phyloP scores from a whole-genome alignment of 1,140 invertebrate genomes.

The Acromyrmex echinatior region DNA sequence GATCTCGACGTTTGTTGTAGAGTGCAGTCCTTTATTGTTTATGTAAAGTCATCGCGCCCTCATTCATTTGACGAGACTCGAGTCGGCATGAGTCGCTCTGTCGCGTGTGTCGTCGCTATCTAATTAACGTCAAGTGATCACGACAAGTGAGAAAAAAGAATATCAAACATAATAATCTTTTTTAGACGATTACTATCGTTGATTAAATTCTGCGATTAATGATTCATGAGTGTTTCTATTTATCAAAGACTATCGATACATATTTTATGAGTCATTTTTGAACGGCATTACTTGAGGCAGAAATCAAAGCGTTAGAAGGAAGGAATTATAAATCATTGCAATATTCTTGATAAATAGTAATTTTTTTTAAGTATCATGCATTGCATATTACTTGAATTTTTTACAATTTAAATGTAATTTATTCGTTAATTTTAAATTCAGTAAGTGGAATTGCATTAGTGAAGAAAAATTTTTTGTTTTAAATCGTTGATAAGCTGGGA shows the following conservation, averaged over 20 bases:
- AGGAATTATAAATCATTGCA: constrained; percentile 4
- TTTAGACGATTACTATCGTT: background rate
- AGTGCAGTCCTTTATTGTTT: background rate
- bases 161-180: background rate
- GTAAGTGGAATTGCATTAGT: background rate
- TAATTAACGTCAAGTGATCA: background rate
- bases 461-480: too few species aligned
- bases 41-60: background rate
- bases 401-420: constrained; percentile 7
- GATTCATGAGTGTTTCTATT: background rate
- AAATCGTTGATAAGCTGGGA: too few species aligned
- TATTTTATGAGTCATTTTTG: background rate
- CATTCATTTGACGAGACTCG: background rate
- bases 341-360: background rate
- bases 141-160: background rate
- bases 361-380: background rate
- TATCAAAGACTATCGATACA: background rate
- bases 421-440: background rate
- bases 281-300: background rate
- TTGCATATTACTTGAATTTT: background rate
- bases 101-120: background rate
- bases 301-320: background rate
- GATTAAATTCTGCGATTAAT: background rate
- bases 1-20: background rate
- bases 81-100: background rate